phyloP scores from a whole-genome alignment of 2,113 vertebrate genomes.

The Shinisaurus crocodilurus region DNA sequence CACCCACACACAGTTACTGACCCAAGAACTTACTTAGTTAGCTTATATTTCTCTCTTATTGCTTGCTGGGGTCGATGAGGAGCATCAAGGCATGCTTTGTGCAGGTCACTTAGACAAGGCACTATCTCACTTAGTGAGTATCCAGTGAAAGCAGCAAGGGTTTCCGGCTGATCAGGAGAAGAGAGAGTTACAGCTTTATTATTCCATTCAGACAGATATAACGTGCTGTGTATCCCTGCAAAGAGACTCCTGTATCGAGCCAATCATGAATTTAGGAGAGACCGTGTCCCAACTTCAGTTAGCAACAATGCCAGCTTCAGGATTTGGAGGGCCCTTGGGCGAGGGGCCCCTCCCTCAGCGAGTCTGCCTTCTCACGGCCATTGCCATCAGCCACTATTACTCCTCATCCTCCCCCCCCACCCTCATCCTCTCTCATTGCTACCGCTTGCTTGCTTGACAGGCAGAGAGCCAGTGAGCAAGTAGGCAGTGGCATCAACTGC shows the following conservation, averaged over 20 bases:
- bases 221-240: background rate
- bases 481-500: too few relatives aligned
- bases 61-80: constrained; percentile 82
- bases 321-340: too few relatives aligned
- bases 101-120: constrained; percentile 87
- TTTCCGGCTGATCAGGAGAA: constrained; percentile 80
- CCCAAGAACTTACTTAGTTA: constrained; percentile 81
- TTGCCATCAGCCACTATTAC: too few relatives aligned
- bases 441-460: too few relatives aligned
- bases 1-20: background rate
- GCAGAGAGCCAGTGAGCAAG: too few relatives aligned
- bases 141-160: constrained; percentile 85
- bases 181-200: background rate
- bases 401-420: too few relatives aligned
- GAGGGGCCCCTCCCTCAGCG: too few relatives aligned
- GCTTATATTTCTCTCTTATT: constrained; percentile 88
- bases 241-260: background rate
- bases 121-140: constrained; percentile 85
- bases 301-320: background rate
- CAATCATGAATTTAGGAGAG: background rate
- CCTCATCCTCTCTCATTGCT: too few relatives aligned
- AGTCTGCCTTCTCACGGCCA: too few relatives aligned
- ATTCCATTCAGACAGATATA: background rate
- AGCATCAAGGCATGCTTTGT: constrained; percentile 80
- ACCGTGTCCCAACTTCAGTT: background rate